Base-by-base conservation (phyloP, 92 coral and sea anemone species). In the Hydrozoanthus gracilis region DNA sequence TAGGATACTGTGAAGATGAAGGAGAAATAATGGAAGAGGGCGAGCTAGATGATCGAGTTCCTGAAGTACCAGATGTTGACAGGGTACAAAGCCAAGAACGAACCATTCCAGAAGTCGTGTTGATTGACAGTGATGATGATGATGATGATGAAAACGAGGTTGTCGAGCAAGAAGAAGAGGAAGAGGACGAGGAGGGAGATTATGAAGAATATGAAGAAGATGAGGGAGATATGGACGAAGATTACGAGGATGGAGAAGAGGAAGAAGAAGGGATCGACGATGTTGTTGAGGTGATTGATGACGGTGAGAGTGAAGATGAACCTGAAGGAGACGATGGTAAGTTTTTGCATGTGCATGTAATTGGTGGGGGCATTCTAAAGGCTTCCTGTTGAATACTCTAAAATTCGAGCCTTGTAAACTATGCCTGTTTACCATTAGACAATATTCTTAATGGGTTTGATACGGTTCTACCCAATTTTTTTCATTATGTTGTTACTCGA, bases 91-190 rank as follows among this genome's bases (percentile, higher is more conserved):
- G 51, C 8, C 27, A 27, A 51, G 82, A 77, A 7, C 86, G 87
- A 78, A 82, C 72, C 15, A 82, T 88, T 39, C 98, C 95, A 6
- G 98, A 94, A 77, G 92, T 94, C 27, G 98, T 94, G 50, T 86
- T 94, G 66, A 94, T 94, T 51, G 98, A 94, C 20, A 94, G 98
- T 79, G 98, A 93, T 66, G 98, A 94, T 76, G 98, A 93, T 66
- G 98, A 94, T 76, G 94, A 87, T 3, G 91, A 88, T n/a, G 92
- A 73, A 77, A 27, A 27, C 39, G 89, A 73, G 27, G 91, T 72
- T 39, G 52, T 39, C 1, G 84, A 67, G 76, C 61, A 72, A 55
- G 94, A 76, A 50, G 95, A 82, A 58, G 89, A 69, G 35, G 93
- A 76, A 7, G 92, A 90, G 65, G 86, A 5, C 73, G 50, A 35